Evolutionary conservation across 2,113 vertebrate species (phyloP).

Genomic region (Dermatemys mawii): DNA sequence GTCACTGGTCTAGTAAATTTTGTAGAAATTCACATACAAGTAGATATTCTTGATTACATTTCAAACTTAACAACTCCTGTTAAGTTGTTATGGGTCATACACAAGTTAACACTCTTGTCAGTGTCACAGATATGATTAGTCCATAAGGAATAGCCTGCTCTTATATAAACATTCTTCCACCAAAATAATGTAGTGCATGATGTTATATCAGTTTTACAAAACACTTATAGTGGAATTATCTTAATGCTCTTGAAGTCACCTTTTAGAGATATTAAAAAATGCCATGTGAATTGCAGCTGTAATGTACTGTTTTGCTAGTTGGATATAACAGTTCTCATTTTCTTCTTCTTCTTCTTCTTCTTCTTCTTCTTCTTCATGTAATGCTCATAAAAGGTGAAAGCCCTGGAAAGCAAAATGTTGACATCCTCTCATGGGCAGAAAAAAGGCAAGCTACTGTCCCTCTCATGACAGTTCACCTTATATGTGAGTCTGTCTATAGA

Average conservation of each 20-base stretch:
- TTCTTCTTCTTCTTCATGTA: too few species aligned
- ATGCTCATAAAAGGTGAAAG: background rate
- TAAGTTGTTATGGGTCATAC: too few species aligned
- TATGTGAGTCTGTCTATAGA: background rate
- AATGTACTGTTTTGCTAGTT: background rate
- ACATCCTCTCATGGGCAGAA: background rate
- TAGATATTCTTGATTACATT: too few species aligned
- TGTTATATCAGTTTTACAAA: slow-evolving; percentile 31
- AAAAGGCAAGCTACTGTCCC: background rate
- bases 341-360: too few species aligned
- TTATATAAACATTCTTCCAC: slow-evolving; percentile 20
- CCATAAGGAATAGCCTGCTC: slow-evolving; percentile 9
- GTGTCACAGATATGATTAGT: slow-evolving; percentile 17
- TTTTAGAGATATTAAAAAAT: background rate
- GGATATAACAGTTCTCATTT: background rate
- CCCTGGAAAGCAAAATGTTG: background rate
- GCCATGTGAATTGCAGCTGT: background rate
- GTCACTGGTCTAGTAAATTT: too few species aligned
- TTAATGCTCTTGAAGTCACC: background rate
- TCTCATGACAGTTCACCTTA: background rate
- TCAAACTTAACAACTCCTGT: too few species aligned
- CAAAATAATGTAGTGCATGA: background rate
- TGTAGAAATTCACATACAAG: too few species aligned
- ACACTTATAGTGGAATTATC: background rate
- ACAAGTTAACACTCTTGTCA: too few species aligned